phyloP scores from a whole-genome alignment of 2,888 invertebrate genomes.

The Hyppa rectilinea region DNA sequence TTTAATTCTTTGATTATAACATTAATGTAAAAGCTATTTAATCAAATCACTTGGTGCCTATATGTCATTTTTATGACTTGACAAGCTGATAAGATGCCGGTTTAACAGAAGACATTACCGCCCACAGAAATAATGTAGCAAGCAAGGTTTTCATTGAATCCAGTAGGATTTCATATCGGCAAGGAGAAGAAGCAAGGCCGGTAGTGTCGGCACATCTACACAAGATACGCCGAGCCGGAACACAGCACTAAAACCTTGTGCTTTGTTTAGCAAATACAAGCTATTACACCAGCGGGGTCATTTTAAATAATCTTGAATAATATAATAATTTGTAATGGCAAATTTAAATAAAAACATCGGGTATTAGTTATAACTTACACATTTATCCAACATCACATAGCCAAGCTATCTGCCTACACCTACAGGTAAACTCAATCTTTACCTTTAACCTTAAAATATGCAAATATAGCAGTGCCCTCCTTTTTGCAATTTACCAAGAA shows the following conservation, averaged over 20 bases:
- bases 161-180: slow-evolving; percentile 58
- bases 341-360: slow-evolving; percentile 38
- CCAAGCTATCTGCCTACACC: slow-evolving; percentile 36
- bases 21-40: slow-evolving; percentile 34
- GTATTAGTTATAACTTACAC: slow-evolving; percentile 15
- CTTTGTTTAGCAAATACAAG: slow-evolving; percentile 67
- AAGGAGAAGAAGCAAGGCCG: slow-evolving; percentile 59
- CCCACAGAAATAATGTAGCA: slow-evolving; percentile 12
- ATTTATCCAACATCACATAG: slow-evolving; percentile 32
- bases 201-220: slow-evolving; percentile 49
- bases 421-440: slow-evolving; percentile 64
- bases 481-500: slow-evolving; percentile 61
- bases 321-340: slow-evolving; percentile 49
- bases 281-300: slow-evolving; percentile 63
- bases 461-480: slow-evolving; percentile 62
- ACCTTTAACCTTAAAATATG: slow-evolving; percentile 68
- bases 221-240: slow-evolving; percentile 64
- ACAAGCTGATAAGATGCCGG: slow-evolving; percentile 1
- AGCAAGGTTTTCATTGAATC: slow-evolving; percentile 40
- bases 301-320: slow-evolving; percentile 58
- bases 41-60: slow-evolving; percentile 8
- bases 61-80: background rate
- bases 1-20: slow-evolving; percentile 51
- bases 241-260: slow-evolving; percentile 65
- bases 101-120: slow-evolving; percentile 3